Percentiles rank a stretch among this genome's conserved stretches.
phyloP scores from a whole-genome alignment of 2,797 vertebrate species.

The Balearica regulorum region DNA sequence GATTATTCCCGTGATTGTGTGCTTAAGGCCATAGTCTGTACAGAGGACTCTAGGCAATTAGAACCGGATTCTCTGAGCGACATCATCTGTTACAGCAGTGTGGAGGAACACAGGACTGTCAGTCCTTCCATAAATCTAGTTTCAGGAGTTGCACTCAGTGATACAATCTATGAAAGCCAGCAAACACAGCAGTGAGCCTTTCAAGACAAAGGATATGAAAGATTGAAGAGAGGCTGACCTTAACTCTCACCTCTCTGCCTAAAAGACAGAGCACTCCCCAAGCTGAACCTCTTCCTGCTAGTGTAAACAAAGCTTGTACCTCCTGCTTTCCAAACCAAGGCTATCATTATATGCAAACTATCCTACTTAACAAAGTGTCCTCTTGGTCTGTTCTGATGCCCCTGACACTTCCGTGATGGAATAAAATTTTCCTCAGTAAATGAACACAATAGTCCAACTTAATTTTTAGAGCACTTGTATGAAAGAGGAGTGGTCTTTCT shows the following conservation, averaged over 20 bases:
- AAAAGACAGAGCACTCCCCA: neutral
- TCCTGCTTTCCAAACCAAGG: neutral
- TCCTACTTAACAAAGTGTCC: neutral
- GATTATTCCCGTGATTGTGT: neutral
- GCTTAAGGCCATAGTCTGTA: neutral
- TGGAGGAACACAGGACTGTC: neutral
- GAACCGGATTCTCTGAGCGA: neutral
- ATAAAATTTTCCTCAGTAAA: neutral
- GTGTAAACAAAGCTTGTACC: neutral
- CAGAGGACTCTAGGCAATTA: neutral
- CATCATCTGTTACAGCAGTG: neutral
- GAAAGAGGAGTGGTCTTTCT: neutral
- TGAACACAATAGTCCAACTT: neutral
- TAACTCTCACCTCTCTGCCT: neutral
- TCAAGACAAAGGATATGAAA: neutral
- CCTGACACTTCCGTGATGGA: neutral
- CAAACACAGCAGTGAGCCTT: neutral
- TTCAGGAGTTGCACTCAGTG: neutral
- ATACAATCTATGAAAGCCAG: neutral
- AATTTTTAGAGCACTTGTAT: neutral
- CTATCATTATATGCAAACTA: neutral
- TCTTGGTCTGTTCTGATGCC: neutral
- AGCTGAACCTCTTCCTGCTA: neutral
- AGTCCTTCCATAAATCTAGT: neutral
- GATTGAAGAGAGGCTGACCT: neutral